Evolutionary conservation across 2,888 invertebrate species (phyloP), one percentile per base, ranked within the genome.

Genomic region (Cosmopolites sordidus): DNA sequence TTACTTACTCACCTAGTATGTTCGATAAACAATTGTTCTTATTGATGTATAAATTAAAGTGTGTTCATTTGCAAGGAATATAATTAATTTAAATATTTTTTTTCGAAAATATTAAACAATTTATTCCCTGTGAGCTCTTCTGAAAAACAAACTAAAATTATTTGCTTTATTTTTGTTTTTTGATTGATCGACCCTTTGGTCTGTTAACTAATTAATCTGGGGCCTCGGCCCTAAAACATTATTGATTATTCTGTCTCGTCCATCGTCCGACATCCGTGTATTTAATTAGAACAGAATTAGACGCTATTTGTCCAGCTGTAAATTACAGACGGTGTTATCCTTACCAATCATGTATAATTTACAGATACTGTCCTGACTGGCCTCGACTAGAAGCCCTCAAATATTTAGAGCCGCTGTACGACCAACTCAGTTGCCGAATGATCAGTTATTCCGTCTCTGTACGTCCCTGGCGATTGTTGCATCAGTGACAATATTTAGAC

Each of bases 321-420:
- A 62, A 64, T 64, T 63, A 63, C 62, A 62, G 59, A 58, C 64
- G 45, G 54, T 56, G 64, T 65, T 67, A 69, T 69, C 67, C 66
- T 68, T 68, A 68, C 68, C 69, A 66, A 69, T 69, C 69, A 67
- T 69, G 65, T 66, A 69, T 68, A 71, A 70, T 70, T 68, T 67
- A 66, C 65, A 67, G 63, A 43, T 29, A 33, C 45, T 44, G 30
- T 44, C 14, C 16, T 22, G 11, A 27, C 45, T 30, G 29, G 22
- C 57, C 52, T 56, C 48, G 56, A 60, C 60, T 60, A 59, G 64
- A 65, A 63, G 62, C 64, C 65, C 61, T 66, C 65, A 66, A 67
- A 69, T 67, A 68, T 68, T 66, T 62, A 63, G 52, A 48, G 30
- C 55, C 18, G 12, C 43, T 39, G 38, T 15, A 12, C 33, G 22